Base-by-base conservation (phyloP, 2,113 vertebrate genomes). In the Indicator indicator region DNA sequence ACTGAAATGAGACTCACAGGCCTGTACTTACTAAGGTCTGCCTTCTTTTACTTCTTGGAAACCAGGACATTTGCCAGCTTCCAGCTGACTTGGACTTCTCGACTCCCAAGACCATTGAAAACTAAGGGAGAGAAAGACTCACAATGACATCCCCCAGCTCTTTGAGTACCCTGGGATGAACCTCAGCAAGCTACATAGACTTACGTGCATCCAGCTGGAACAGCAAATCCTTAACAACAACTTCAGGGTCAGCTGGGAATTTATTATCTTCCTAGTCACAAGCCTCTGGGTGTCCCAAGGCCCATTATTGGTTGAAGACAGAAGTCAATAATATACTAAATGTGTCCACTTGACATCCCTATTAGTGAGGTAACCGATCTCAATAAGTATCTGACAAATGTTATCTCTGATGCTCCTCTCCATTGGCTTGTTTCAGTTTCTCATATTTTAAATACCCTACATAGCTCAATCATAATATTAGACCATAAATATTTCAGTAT, bases 311-410 rank as follows among this genome's bases (percentile, higher is more conserved):
- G 14, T n/a, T 67, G 28, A 59, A 65, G 71, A 48, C 17, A 58
- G 23, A 65, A 28, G 8, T 8, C 4, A 65, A 72, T 36, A 24
- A 13, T 9, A 23, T 33, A 65, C 38, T 38, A 54, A 30, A 55
- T 1, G 1, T 13, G 21, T 64, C 38, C 0, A 1, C 27, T 83
- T 36, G 55, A 48, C 5, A 12, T 32, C n/a, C 36, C 18, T n/a
- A 9, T 71, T 69, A 54, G 48, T 26, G 12, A 83, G 12, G 12
- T 56, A 27, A 46, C 32, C 9, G 26, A 13, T 9, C 54, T 81
- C 9, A 2, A 46, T 42, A 75, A 64, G 9, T 30, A 80, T 33
- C 0, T 1, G 13, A 38, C 13, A 13, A 16, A 11, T 21, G 32
- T 64, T 64, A 54, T 32, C 18, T 48, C 33, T 4, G 11, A 74